Evolutionary conservation across 2,113 vertebrate species (phyloP), one percentile per base, ranked within the genome.

Genomic region (Gadus chalcogrammus): DNA sequence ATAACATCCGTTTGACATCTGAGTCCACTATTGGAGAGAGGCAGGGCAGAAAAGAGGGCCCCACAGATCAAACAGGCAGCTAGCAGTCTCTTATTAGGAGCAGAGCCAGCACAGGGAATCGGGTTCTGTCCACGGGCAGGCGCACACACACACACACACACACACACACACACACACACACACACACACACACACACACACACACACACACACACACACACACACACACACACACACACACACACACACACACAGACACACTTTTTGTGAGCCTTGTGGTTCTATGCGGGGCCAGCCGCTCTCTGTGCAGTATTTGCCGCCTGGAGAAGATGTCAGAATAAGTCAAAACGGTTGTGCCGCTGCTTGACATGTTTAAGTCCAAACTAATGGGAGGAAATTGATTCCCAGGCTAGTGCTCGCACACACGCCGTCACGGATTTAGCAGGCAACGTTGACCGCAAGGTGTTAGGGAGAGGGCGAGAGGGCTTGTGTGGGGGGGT

Each of bases 331-430:
- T 71, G 71, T 81, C 77, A 79, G 71, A 48, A 84, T 61, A 85
- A 80, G 75, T 77, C 75, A 62, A 79, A 87, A 85, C 84, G 79
- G 85, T 48, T 84, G 76, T 89, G 84, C 75, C 67, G 73, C 68
- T 78, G 69, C 72, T 65, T 78, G 81, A 85, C 80, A 87, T 81
- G 82, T 88, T 91, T 89, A 83, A 75, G 81, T 79, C 68, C 68
- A 75, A 83, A 86, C 74, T 85, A 86, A 88, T 85, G 71, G 81
- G 79, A 69, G 64, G 64, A 80, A 88, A 84, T 80, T 16, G 17
- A 80, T 84, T 87, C 78, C 78, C 74, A 88, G 76, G 82, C 69
- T 73, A 73, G 69, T 69, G 69, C 56, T 79, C 74, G 77, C 16
- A 18, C 70, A 84, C 62, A 77, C 72, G 72, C 83, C 81, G 64